phyloP scores from a whole-genome alignment of 2,797 vertebrate species.

The Betta splendens region DNA sequence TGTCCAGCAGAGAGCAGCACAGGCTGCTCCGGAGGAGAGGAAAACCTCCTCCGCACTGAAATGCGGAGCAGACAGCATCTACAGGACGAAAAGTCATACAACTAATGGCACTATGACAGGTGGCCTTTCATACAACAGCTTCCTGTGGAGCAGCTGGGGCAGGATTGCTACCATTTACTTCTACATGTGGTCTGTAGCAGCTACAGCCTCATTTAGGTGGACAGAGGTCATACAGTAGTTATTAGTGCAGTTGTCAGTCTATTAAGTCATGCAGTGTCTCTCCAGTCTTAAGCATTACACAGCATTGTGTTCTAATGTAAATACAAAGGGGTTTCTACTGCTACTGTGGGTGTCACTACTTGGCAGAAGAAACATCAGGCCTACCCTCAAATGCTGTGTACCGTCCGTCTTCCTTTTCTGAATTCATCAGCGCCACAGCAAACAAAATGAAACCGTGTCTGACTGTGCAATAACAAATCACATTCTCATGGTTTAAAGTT shows the following conservation, averaged over 20 bases:
- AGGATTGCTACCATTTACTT: too few relatives aligned
- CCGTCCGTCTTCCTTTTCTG: constrained; percentile 88
- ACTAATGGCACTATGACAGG: too few relatives aligned
- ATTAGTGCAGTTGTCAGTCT: too few relatives aligned
- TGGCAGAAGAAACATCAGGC: constrained; percentile 23
- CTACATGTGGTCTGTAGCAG: too few relatives aligned
- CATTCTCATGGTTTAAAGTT: too few relatives aligned
- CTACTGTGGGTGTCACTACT: background rate
- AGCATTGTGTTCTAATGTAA: background rate
- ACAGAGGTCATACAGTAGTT: too few relatives aligned
- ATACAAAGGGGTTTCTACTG: constrained; percentile 9
- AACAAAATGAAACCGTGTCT: constrained; percentile 68
- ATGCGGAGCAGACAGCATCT: too few relatives aligned
- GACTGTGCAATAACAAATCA: constrained; percentile 52
- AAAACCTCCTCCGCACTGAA: too few relatives aligned
- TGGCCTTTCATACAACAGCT: too few relatives aligned
- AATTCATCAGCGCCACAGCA: constrained; percentile 79
- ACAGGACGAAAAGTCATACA: too few relatives aligned
- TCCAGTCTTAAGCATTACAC: background rate
- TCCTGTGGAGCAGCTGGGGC: too few relatives aligned
- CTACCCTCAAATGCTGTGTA: constrained; percentile 68
- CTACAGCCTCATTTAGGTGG: too few relatives aligned
- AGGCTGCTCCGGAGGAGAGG: background rate
- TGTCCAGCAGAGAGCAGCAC: background rate
- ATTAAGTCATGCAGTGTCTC: constrained; percentile 24